Percentiles rank a stretch among this genome's conserved stretches.
These are phyloP conservation scores for Thymelicus sylvestris DNA, from an alignment of 2,888 invertebrate genomes.

Conservation along the genomic window DNA sequence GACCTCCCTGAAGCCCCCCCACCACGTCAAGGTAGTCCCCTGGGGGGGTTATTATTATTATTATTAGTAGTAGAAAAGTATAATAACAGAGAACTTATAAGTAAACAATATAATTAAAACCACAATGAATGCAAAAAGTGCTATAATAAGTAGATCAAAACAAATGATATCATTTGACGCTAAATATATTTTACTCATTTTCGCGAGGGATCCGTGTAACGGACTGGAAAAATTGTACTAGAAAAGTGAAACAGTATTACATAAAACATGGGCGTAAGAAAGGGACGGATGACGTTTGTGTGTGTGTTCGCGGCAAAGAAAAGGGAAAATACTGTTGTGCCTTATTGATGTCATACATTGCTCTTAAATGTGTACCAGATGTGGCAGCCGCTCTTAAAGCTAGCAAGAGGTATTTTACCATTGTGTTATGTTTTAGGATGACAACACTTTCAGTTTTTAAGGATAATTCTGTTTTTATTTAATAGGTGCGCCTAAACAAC, in stretches of 20 bases:
- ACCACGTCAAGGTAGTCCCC: too few relatives aligned
- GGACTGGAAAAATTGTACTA: conserved; percentile 62
- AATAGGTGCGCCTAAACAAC: too few relatives aligned
- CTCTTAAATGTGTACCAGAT: conserved; percentile 62
- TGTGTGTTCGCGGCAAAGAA: conserved; percentile 40
- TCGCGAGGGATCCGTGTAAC: conserved; percentile 60
- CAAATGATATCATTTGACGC: conserved; percentile 74
- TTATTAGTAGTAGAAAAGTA: too few relatives aligned
- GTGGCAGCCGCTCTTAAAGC: conserved; percentile 50
- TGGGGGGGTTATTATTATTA: too few relatives aligned
- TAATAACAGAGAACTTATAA: background rate
- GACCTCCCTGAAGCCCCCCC: too few relatives aligned
- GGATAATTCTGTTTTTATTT: conserved; percentile 1
- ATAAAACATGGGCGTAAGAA: conserved; percentile 39
- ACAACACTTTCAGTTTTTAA: background rate
- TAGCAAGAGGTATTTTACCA: conserved; percentile 46
- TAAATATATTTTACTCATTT: conserved; percentile 70
- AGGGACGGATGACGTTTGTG: conserved; percentile 45
- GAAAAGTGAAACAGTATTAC: conserved; percentile 46
- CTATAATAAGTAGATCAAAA: conserved; percentile 62
- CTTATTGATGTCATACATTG: conserved; percentile 68
- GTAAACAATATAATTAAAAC: background rate
- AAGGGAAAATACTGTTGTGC: conserved; percentile 55
- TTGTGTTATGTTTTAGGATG: conserved; percentile 29
- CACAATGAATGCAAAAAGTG: conserved; percentile 8